Conservation (phyloP, 2,888 invertebrate genomes). For the Hirtodrosophila duncani region DNA sequence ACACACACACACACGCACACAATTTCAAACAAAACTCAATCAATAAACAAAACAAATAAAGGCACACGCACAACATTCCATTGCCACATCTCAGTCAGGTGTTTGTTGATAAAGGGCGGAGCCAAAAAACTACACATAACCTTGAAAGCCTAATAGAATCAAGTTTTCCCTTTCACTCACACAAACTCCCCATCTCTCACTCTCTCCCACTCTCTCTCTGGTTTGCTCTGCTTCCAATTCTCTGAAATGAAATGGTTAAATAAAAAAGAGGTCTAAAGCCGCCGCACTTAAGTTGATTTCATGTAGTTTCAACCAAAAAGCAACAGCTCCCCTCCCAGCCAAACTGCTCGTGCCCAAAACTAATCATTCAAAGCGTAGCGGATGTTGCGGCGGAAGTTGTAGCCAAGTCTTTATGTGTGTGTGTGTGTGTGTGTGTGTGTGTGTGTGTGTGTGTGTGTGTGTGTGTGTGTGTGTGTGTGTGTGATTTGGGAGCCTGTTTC, state of each 20-base stretch:
- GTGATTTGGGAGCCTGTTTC: conserved; percentile 19
- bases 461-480: conserved; percentile 5
- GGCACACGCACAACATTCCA: conserved; percentile 7
- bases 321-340: conserved; percentile 22
- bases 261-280: conserved; percentile 13
- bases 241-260: conserved; percentile 4
- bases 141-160: too few species aligned
- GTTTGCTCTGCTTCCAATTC: too few species aligned
- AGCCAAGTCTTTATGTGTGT: conserved; percentile 29
- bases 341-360: conserved; percentile 41
- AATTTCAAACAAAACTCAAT: conserved; percentile 18
- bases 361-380: conserved; percentile 62
- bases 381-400: conserved; percentile 56
- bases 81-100: not conserved
- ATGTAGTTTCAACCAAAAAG: conserved; percentile 38
- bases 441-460: conserved; percentile 11
- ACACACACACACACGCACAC: too few species aligned
- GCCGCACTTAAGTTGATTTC: conserved; percentile 42
- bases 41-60: conserved; percentile 36
- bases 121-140: conserved; percentile 27
- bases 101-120: not conserved
- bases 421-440: conserved; percentile 3
- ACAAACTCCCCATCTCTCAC: too few species aligned
- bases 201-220: too few species aligned
- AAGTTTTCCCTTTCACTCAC: too few species aligned